phyloP scores from a whole-genome alignment of 2,888 invertebrate species.

The Eilema caniola region DNA sequence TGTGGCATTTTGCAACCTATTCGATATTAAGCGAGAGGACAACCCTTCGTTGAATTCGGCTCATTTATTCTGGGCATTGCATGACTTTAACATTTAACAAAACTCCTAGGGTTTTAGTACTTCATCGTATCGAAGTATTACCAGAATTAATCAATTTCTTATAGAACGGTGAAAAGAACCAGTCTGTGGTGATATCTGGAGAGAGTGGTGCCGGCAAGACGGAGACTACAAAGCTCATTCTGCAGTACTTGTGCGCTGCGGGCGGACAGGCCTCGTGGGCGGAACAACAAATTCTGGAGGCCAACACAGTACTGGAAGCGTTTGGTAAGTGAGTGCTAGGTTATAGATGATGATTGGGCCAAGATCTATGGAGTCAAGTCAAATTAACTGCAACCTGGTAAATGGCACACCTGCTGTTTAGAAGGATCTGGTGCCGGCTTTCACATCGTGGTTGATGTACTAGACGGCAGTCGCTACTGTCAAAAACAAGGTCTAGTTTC shows the following conservation, averaged over 20 bases:
- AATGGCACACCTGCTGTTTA: no score
- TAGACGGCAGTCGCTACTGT: no score
- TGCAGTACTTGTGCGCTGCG: slow-evolving; percentile 96
- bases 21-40: background rate
- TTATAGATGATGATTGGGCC: no score
- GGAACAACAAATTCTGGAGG: slow-evolving; percentile 98
- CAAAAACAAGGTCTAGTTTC: no score
- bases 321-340: slow-evolving; percentile 89
- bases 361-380: no score
- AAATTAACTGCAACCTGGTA: no score
- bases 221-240: slow-evolving; percentile 96
- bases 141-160: background rate
- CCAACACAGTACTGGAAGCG: slow-evolving; percentile 96
- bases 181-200: slow-evolving; percentile 96
- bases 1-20: background rate
- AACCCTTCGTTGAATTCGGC: no score
- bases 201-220: slow-evolving; percentile 98
- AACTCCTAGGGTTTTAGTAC: no score
- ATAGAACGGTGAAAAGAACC: slow-evolving; percentile 85
- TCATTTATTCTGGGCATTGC: no score
- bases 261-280: slow-evolving; percentile 93
- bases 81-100: no score
- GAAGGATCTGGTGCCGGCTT: no score
- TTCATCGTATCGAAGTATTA: background rate
- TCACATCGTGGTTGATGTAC: no score